phyloP scores from a whole-genome alignment of 2,888 invertebrate species.

The Tachystola acroxantha region DNA sequence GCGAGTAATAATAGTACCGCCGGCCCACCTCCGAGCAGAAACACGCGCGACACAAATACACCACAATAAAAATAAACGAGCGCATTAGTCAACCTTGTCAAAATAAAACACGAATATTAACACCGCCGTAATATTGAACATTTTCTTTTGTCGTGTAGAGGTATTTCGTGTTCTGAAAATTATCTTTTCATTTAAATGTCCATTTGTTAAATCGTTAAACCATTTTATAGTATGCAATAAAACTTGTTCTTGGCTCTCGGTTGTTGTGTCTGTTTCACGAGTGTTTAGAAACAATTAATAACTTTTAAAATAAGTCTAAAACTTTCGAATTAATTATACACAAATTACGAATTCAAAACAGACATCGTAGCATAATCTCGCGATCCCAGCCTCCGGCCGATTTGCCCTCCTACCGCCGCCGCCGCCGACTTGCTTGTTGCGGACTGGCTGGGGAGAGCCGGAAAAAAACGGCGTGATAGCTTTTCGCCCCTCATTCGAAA shows the following conservation, averaged over 20 bases:
- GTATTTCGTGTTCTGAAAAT: constrained; percentile 20
- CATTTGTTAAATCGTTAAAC: constrained; percentile 28
- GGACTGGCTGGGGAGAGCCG: constrained; percentile 39
- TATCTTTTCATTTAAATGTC: constrained; percentile 21
- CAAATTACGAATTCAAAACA: constrained; percentile 55
- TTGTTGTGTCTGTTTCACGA: constrained; percentile 16
- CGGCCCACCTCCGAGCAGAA: constrained; percentile 53
- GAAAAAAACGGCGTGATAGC: constrained; percentile 66
- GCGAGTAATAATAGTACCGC: constrained; percentile 64
- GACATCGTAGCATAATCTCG: constrained; percentile 51
- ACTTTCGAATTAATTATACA: constrained; percentile 46
- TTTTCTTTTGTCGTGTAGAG: constrained; percentile 24
- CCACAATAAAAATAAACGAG: constrained; percentile 73
- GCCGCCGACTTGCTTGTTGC: constrained; percentile 23
- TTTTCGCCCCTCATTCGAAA: constrained; percentile 73
- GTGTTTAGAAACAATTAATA: constrained; percentile 36
- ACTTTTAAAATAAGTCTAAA: constrained; percentile 43
- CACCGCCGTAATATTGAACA: constrained; percentile 35
- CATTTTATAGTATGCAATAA: constrained; percentile 27
- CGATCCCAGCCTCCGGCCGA: constrained; percentile 36
- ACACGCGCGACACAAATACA: constrained; percentile 65
- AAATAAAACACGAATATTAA: constrained; percentile 67
- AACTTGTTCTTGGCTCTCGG: constrained; percentile 20
- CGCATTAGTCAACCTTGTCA: constrained; percentile 74
- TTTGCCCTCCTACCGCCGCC: constrained; percentile 24